Conservation (phyloP, 2,113 vertebrate genomes). For the Albula goreensis region DNA sequence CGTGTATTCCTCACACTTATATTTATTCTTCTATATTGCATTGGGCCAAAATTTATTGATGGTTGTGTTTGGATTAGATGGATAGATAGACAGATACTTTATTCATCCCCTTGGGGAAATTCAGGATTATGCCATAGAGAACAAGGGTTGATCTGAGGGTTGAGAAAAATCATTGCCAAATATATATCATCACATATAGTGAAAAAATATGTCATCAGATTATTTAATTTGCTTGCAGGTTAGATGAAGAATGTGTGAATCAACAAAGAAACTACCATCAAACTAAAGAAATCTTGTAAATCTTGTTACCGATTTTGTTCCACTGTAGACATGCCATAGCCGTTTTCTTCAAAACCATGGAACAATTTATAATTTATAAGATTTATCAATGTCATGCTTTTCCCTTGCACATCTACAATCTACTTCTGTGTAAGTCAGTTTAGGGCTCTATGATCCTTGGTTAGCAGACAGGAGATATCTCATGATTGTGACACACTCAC, state of each 20-base stretch:
- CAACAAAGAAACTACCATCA: too few relatives aligned
- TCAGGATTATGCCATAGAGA: background rate
- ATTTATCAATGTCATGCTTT: background rate
- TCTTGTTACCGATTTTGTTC: too few relatives aligned
- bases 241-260: too few relatives aligned
- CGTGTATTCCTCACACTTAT: background rate
- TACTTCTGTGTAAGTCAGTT: background rate
- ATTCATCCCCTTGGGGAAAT: too few relatives aligned
- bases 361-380: background rate
- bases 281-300: too few relatives aligned
- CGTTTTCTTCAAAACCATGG: background rate
- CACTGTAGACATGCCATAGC: too few relatives aligned
- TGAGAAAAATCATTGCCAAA: background rate
- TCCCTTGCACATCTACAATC: background rate
- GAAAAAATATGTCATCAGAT: too few relatives aligned
- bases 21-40: background rate
- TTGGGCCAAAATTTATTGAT: background rate
- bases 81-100: too few relatives aligned
- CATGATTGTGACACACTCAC: conserved; percentile 67
- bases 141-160: background rate
- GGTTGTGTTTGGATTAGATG: background rate
- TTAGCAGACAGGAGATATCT: background rate
- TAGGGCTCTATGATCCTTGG: background rate
- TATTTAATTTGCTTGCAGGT: too few relatives aligned
- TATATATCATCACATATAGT: background rate